phyloP scores from a whole-genome alignment of 2,113 vertebrate genomes.

The Heptranchias perlo region DNA sequence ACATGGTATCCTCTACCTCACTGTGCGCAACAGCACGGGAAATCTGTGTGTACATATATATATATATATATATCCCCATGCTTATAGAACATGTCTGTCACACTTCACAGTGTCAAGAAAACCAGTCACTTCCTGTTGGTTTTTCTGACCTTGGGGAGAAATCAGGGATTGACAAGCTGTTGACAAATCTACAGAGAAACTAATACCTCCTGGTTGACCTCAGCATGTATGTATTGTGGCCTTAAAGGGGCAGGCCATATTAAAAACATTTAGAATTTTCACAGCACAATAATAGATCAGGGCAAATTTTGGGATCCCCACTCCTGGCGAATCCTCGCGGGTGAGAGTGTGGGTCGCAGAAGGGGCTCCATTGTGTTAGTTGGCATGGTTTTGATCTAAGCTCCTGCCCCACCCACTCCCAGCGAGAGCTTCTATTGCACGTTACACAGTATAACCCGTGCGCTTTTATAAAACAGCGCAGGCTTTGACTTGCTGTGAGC shows the following conservation, averaged over 20 bases:
- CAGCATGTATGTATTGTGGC: neutral
- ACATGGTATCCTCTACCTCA: neutral
- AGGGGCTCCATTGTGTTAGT: neutral
- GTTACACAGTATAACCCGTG: neutral
- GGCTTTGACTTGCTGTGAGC: neutral
- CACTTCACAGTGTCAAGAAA: neutral
- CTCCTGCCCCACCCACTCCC: neutral
- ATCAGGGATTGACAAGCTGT: neutral
- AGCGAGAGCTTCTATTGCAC: neutral
- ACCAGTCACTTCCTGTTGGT: neutral
- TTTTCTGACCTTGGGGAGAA: neutral
- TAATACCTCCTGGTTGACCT: neutral
- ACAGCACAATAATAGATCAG: neutral
- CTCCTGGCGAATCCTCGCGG: neutral
- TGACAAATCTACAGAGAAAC: neutral
- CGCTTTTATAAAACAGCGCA: neutral
- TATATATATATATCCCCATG: neutral
- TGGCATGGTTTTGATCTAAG: neutral
- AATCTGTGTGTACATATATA: neutral
- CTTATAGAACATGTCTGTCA: neutral
- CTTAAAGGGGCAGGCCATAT: neutral
- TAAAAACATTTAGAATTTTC: neutral
- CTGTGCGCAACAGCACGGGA: neutral
- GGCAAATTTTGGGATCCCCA: neutral
- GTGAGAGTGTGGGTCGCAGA: neutral